Conservation (phyloP, 2,113 vertebrate species). For the Nymphicus hollandicus region DNA sequence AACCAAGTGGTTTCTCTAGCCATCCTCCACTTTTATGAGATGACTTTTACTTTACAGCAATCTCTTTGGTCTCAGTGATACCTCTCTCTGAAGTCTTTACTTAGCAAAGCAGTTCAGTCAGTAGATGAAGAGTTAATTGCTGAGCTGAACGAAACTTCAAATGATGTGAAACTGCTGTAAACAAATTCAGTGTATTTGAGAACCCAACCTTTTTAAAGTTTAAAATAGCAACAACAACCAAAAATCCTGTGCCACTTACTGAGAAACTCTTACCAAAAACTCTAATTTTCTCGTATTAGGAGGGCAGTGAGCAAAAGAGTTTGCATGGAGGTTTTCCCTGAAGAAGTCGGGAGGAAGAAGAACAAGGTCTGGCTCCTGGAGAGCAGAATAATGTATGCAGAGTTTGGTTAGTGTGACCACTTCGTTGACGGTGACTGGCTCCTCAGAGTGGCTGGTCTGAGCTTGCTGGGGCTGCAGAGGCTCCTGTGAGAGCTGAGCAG, state of each 20-base stretch:
- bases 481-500: background rate
- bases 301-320: background rate
- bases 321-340: background rate
- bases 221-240: background rate
- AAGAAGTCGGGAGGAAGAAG: background rate
- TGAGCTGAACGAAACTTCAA: background rate
- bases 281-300: background rate
- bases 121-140: background rate
- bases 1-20: background rate
- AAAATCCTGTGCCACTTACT: background rate
- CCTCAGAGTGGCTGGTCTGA: background rate
- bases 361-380: background rate
- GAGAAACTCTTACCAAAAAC: background rate
- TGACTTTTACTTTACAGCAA: background rate
- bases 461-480: background rate
- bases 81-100: background rate
- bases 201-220: background rate
- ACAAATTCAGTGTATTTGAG: background rate
- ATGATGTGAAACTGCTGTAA: background rate
- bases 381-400: background rate
- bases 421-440: accelerated
- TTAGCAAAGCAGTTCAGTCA: background rate
- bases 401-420: background rate
- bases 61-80: background rate
- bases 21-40: background rate